Base-by-base conservation (phyloP, 2,888 invertebrate species). In the Scotopteryx bipunctaria region DNA sequence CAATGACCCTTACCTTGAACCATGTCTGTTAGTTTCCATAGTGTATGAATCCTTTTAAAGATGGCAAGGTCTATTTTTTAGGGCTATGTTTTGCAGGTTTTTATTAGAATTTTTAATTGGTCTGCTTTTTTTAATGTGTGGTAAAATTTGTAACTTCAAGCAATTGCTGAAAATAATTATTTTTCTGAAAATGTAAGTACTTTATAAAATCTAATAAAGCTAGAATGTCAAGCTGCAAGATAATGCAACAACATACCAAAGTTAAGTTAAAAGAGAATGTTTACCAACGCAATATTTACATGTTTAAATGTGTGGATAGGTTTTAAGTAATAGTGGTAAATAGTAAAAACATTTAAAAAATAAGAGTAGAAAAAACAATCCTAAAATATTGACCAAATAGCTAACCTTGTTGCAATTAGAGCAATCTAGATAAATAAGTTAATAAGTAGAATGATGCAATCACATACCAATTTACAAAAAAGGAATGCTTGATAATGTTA, bases 1-100 rank as follows among this genome's bases (percentile, higher is more conserved):
- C 48, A 48, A 45, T 36, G 53, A 57, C 55, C 36, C 25, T 44
- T 29, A 55, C 56, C 60, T 62, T 58, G 57, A 62, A 57, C 32
- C 43, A 38, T 40, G 35, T 25, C 45, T 54, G 57, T 57, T 50
- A 53, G 55, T 54, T 57, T 59, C 56, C 59, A 55, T 43, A 9
- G 36, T 38, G 29, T 35, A 19, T 33, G 37, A 38, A 38, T 46
- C 46, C 37, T 31, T 38, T 5, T 45, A 37, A n/a, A 21, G 31
- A 21, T 23, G 32, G n/a, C 9, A 9, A 15, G 16, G 29, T 9
- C 15, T 5, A 9, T 19, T 27, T 27, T 38, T 33, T 17, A 16
- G 13, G 19, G 41, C 17, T 35, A 19, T 29, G 14, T n/a, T 38
- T 29, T 11, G 17, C 19, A 5, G 9, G n/a, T 35, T 17, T 33